A percentile compares a stretch with the other conserved stretches of the same genome.
Evolutionary conservation across 2,888 invertebrate species (phyloP).

Genomic region (Leptothorax acervorum): DNA sequence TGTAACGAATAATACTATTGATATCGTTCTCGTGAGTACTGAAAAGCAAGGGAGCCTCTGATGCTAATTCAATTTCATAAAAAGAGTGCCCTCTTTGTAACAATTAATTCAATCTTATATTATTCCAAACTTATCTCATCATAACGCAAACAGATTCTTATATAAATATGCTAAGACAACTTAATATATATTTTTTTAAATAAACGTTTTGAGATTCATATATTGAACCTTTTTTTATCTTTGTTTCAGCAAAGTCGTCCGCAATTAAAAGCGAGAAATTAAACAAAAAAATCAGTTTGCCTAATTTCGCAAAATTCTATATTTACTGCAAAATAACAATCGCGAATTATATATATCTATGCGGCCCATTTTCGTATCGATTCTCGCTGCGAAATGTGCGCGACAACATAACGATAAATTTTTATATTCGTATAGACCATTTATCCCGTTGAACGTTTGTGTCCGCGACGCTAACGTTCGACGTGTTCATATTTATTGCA

Average conservation of each 20-base stretch:
- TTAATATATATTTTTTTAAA: not conserved
- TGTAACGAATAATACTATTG: not conserved
- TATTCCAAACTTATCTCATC: not conserved
- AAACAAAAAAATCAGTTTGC: not conserved
- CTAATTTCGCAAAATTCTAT: not conserved
- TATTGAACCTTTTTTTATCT: too few species aligned
- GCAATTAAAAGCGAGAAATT: not conserved
- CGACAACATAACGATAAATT: constrained; percentile 33
- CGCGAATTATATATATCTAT: constrained; percentile 8
- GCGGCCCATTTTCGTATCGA: not conserved
- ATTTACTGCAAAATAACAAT: constrained; percentile 18
- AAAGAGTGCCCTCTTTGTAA: not conserved
- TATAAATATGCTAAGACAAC: not conserved
- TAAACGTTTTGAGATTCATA: not conserved
- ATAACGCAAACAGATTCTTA: not conserved
- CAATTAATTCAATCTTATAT: not conserved
- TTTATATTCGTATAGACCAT: constrained; percentile 19
- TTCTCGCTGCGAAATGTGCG: constrained; percentile 8
- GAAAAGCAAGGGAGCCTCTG: not conserved
- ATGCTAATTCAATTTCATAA: not conserved
- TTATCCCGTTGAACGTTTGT: not conserved
- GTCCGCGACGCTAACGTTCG: not conserved
- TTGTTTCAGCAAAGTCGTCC: not conserved
- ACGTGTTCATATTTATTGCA: constrained; percentile 13
- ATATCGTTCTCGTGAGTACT: not conserved